Conservation (phyloP, 2,113 vertebrate species). For the Manacus vitellinus region DNA sequence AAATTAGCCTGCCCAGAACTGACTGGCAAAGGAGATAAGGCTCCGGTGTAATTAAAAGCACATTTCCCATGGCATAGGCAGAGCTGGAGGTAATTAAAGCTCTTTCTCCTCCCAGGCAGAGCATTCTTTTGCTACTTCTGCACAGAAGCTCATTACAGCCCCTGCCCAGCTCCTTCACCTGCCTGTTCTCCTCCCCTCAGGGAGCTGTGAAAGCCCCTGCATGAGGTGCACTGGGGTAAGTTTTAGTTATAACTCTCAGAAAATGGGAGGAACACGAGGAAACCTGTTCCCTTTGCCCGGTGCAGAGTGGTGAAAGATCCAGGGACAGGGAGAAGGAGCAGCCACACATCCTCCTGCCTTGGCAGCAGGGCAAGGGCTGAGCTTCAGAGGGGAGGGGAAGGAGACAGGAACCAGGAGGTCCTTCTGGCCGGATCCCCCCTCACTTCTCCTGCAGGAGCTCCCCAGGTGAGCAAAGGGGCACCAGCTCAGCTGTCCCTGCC, state of each 20-base stretch:
- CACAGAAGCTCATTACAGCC: neutral
- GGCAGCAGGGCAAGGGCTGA: neutral
- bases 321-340: neutral
- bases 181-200: neutral
- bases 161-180: neutral
- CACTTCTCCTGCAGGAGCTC: neutral
- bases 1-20: neutral
- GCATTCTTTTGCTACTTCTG: neutral
- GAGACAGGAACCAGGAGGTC: neutral
- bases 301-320: rapidly evolving
- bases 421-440: neutral
- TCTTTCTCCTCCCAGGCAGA: neutral
- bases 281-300: neutral
- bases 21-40: neutral
- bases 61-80: neutral
- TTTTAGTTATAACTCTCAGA: too few relatives aligned
- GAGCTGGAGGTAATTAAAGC: slow-evolving; percentile 12
- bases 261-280: rapidly evolving
- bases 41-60: neutral
- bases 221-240: rapidly evolving
- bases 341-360: rapidly evolving
- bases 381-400: neutral
- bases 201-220: neutral
- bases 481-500: neutral
- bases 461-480: neutral